Base-by-base conservation (phyloP, 2,797 vertebrate species). In the Neosilurus mollespiculum region DNA sequence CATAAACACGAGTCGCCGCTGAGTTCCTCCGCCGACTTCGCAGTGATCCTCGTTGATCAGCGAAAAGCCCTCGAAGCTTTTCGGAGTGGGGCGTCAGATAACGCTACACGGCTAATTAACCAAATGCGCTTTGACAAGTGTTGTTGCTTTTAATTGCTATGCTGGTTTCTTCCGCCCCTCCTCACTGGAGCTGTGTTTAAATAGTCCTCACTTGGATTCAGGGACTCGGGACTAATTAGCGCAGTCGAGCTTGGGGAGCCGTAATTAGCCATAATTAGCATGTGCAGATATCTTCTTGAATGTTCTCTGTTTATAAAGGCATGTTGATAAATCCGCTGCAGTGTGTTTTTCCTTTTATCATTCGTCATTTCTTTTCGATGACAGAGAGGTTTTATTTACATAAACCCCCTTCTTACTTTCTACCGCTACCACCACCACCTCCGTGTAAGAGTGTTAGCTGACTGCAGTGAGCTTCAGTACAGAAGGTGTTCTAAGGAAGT, bases 231-330 rank as follows among this genome's bases (percentile, higher is more conserved):
- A 61, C 53, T 78, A 66, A 69, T 78, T 67, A 67, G 53, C n/a
- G 30, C 22, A 24, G 20, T 53, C 9, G 26, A 67, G 37, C 72
- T 77, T 0, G 34, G 73, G 59, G 73, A 49, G 37, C 6, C 37
- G 37, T 61, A 78, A 83, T 83, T 83, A 83, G 7, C n/a, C 10
- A 15, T 30, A 78, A 83, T 83, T 83, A 77, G 34, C 81, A 69
- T 26, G 26, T 34, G 49, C 8, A 24, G 62, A 76, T 10, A 26
- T 76, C 49, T 18, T 22, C 30, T 73, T 24, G 0, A 54, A 14
- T 18, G 51, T 12, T 59, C 26, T 20, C 16, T 76, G 54, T 58
- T 58, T 22, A 34, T 59, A 4, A 26, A 34, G 53, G 15, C 53
- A 24, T 26, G 12, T 56, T 54, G 51, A 73, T 56, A 10, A 73